Percentiles rank a stretch among this genome's conserved stretches.
phyloP scores from a whole-genome alignment of 2,797 vertebrate species.

The Phylloscopus collybita region DNA sequence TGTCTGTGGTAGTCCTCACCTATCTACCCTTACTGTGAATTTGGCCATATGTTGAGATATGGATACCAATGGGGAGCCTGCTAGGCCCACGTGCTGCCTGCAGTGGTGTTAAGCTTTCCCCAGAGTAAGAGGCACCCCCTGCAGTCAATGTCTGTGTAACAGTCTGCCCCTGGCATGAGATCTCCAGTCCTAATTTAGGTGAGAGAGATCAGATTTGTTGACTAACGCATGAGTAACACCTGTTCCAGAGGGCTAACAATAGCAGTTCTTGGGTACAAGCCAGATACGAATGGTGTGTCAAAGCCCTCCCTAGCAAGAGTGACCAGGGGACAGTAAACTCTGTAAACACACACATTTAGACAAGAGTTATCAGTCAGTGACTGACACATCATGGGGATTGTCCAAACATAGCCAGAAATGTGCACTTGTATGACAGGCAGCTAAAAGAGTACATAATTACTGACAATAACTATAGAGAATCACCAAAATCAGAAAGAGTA shows the following conservation, averaged over 20 bases:
- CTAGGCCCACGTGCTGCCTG: not conserved
- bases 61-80: not conserved
- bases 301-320: not conserved
- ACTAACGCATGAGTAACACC: not conserved
- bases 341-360: not conserved
- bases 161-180: not conserved
- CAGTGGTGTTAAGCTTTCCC: not conserved
- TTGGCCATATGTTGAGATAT: not conserved
- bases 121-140: not conserved
- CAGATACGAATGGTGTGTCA: not conserved
- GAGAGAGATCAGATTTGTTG: not conserved
- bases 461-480: not conserved
- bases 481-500: not conserved
- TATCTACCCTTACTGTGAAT: not conserved
- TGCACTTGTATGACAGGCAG: rapidly evolving
- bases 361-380: not conserved
- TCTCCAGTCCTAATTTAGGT: not conserved
- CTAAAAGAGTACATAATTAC: not conserved
- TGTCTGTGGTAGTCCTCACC: not conserved
- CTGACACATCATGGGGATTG: not conserved
- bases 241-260: not conserved
- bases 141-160: not conserved
- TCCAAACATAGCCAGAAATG: not conserved
- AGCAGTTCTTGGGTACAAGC: not conserved
- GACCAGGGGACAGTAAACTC: not conserved